Base-by-base conservation (phyloP, 2,888 invertebrate genomes). In the Coenonympha arcania region DNA sequence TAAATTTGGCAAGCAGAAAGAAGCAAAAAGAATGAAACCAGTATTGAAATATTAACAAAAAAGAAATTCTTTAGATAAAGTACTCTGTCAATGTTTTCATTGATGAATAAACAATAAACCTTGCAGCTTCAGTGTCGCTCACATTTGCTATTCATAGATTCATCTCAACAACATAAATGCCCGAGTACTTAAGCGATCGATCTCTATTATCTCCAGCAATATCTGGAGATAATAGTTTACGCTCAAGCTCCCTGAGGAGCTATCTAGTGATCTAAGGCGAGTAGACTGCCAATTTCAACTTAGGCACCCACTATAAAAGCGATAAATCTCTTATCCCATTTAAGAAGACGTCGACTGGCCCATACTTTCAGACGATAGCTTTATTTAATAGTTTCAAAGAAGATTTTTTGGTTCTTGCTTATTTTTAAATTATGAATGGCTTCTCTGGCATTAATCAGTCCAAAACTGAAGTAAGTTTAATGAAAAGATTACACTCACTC, bases 171-270 rank as follows among this genome's bases (percentile, higher is more conserved):
- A 39, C 33, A 24, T 34, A 34, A 31, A 44, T 16, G 34, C 44
- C 44, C 16, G 16, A 34, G 33, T 34, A 34, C 34, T 34, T 13
- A 45, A 28, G 26, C 26, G 36, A 45, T 45, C 36, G 45, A 37
- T 45, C 36, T 26, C 45, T 37, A 28, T 45, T 45, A 45, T 45
- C 45, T 36, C 4, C 36, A 45, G 45, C 45, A 37, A 45, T 45
- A 45, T 45, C 36, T 37, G 45, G 37, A 45, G 36, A 45, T 45
- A 45, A 45, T 45, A 45, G 45, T 37, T 36, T 45, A 45, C 45
- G 37, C 45, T 45, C 37, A 37, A 45, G 24, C 36, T 45, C 45
- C 37, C 45, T 37, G 19, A 37, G 45, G 45, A 37, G 36, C 36
- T 45, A 45, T 45, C 36, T 26, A 37, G 36, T 28, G 36, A 45